phyloP scores from a whole-genome alignment of 2,113 vertebrate genomes.

The Enhydra lutris region DNA sequence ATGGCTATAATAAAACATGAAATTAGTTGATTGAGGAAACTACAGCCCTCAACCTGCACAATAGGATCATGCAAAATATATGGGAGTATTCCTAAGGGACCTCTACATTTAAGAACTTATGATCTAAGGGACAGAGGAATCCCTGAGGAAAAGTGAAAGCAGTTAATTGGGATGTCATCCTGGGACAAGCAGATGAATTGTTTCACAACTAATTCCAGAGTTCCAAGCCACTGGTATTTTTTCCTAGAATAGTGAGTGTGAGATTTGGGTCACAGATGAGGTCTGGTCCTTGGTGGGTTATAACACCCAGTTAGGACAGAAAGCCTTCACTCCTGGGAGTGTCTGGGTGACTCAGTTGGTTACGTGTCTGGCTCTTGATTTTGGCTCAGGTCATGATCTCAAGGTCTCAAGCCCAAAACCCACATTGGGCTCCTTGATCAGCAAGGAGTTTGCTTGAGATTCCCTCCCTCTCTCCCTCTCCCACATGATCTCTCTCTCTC shows the following conservation, averaged over 20 bases:
- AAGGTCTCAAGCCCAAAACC: neutral
- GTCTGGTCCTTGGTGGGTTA: neutral
- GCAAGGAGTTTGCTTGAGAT: neutral
- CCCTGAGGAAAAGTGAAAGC: neutral
- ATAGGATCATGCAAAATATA: neutral
- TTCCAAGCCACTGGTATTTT: neutral
- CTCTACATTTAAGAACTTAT: neutral
- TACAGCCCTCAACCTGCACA: neutral
- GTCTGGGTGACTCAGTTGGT: neutral
- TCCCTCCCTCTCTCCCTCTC: neutral
- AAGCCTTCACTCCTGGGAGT: neutral
- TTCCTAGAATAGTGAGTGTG: neutral
- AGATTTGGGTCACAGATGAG: neutral
- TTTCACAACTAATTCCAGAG: neutral
- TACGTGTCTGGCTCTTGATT: neutral
- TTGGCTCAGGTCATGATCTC: neutral
- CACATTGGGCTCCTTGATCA: neutral
- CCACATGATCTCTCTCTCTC: neutral
- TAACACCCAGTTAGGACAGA: neutral
- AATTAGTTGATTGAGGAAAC: constrained; percentile 26
- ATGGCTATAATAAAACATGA: neutral
- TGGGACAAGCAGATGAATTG: neutral
- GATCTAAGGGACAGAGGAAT: neutral
- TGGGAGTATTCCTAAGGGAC: neutral
- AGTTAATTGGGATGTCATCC: neutral